Conservation (phyloP, 2,797 vertebrate species). For the Percopsis omiscomaycus region DNA sequence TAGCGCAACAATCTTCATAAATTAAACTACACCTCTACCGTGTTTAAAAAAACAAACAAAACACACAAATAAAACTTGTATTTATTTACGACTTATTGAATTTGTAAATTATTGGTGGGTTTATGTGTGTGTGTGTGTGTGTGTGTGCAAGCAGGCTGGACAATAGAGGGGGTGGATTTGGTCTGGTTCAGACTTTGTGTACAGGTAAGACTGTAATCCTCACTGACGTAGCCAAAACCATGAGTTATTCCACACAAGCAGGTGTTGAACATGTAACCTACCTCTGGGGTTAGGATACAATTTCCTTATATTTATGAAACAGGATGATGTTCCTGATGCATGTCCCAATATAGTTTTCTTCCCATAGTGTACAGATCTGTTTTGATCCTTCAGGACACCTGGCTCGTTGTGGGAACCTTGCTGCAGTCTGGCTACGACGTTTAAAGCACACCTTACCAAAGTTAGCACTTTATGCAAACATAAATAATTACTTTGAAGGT, state of each 20-base stretch:
- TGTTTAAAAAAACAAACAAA: too few species aligned
- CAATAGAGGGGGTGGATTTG: neutral
- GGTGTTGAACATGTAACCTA: slow-evolving; percentile 3
- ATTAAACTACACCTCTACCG: too few species aligned
- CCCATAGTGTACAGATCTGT: slow-evolving; percentile 23
- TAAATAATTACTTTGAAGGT: too few species aligned
- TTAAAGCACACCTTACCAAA: slow-evolving; percentile 1
- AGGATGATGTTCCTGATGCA: neutral
- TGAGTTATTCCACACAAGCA: slow-evolving; percentile 3
- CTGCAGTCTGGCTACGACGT: too few species aligned
- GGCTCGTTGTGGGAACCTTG: slow-evolving; percentile 35
- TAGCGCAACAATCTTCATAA: too few species aligned
- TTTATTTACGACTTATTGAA: neutral
- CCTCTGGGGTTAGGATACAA: slow-evolving; percentile 1
- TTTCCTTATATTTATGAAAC: slow-evolving; percentile 16
- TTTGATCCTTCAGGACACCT: slow-evolving; percentile 47
- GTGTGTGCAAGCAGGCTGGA: neutral
- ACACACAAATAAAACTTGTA: too few species aligned
- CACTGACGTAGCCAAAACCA: neutral
- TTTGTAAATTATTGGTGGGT: neutral
- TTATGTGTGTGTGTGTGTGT: neutral
- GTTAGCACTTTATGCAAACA: too few species aligned
- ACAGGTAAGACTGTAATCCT: neutral
- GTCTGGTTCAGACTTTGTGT: slow-evolving; percentile 1
- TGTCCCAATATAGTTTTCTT: neutral